Evolutionary conservation across 2,797 vertebrate genomes (phyloP).

Genomic region (Apodemus agrarius): DNA sequence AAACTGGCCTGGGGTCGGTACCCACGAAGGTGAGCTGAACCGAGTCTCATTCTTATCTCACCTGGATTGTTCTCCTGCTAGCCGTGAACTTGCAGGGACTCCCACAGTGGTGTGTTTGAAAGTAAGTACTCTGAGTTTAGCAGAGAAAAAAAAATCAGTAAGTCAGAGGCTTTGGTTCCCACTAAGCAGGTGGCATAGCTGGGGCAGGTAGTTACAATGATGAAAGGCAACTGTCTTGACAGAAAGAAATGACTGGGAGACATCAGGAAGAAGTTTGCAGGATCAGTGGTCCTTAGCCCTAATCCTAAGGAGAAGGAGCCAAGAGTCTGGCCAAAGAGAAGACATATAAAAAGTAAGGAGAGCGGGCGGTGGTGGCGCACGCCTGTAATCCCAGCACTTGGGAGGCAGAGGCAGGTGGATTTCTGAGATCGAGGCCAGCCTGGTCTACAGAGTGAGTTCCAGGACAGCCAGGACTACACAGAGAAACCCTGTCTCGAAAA

Average conservation of each 20-base stretch:
- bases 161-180: not conserved
- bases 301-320: not conserved
- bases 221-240: not conserved
- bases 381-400: no score
- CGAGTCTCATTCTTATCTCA: no score
- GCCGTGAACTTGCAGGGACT: not conserved
- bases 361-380: no score
- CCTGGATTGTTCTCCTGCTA: not conserved
- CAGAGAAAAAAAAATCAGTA: not conserved
- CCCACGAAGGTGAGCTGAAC: not conserved
- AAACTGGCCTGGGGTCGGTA: not conserved
- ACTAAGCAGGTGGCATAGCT: not conserved
- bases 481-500: no score
- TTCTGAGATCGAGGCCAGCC: no score
- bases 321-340: not conserved
- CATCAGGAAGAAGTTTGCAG: not conserved
- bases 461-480: no score
- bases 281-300: not conserved
- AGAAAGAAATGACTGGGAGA: not conserved
- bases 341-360: not conserved
- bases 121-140: not conserved
- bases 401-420: no score
- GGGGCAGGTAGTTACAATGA: not conserved
- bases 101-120: not conserved
- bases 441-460: no score